Conservation (phyloP, 2,888 invertebrate genomes). For the Drosophila demipolita region DNA sequence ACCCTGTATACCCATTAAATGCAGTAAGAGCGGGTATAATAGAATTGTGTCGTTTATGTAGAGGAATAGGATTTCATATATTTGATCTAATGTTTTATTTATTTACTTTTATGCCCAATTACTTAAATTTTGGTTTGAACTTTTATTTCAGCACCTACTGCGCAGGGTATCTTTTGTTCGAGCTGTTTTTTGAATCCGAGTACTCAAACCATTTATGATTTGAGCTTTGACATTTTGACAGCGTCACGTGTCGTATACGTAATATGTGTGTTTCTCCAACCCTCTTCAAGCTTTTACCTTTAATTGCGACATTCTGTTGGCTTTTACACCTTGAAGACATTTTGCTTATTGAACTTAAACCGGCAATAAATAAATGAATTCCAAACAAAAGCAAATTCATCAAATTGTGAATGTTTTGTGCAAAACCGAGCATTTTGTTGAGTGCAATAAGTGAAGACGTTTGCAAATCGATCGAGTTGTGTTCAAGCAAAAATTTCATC, state of each 20-base stretch:
- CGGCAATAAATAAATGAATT: not conserved
- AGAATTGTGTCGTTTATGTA: not conserved
- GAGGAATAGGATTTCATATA: not conserved
- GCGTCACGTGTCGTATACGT: conserved; percentile 47
- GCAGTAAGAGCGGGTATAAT: not conserved
- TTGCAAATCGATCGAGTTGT: conserved; percentile 23
- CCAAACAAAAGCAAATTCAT: not conserved
- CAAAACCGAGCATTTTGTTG: not conserved
- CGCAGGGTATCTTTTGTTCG: not conserved
- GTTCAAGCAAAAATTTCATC: conserved; percentile 16
- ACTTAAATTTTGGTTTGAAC: too few species aligned
- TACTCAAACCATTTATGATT: conserved; percentile 1
- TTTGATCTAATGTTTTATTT: not conserved
- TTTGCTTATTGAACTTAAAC: conserved; percentile 5
- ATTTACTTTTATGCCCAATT: not conserved
- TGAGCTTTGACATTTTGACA: not conserved
- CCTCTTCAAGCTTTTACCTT: conserved; percentile 8
- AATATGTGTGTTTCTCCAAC: conserved; percentile 23
- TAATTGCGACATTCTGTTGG: not conserved
- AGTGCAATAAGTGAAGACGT: not conserved
- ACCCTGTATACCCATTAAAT: not conserved
- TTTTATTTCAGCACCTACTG: too few species aligned
- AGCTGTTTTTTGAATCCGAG: too few species aligned
- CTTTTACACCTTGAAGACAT: not conserved
- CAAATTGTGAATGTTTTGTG: not conserved